Percentiles rank a stretch among this genome's conserved stretches.
These are phyloP conservation scores for Montipora foliosa DNA, from an alignment of 64 coral and sea anemone genomes.

Conservation along the genomic window DNA sequence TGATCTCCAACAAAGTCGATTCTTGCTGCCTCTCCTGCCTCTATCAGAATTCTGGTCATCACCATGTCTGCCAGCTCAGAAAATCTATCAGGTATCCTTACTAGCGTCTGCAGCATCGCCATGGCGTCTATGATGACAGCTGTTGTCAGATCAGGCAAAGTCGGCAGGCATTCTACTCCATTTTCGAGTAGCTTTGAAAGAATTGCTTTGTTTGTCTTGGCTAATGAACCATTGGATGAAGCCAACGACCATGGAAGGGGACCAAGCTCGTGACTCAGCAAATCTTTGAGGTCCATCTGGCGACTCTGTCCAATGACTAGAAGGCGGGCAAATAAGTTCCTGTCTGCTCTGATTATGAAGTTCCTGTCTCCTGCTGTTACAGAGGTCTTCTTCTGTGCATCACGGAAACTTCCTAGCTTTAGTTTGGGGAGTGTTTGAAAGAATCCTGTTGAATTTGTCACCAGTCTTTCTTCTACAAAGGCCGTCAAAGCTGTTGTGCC, in stretches of 20 bases:
- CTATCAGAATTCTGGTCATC: constrained; percentile 48
- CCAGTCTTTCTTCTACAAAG: constrained; percentile 26
- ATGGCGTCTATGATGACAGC: constrained; percentile 79
- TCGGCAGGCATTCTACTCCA: constrained; percentile 61
- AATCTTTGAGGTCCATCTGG: constrained; percentile 56
- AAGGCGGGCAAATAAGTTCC: constrained; percentile 15
- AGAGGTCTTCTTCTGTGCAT: background rate
- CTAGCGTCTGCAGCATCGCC: constrained; percentile 45
- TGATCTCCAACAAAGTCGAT: constrained; percentile 80
- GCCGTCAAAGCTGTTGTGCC: constrained; percentile 12
- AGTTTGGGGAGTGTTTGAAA: constrained; percentile 52
- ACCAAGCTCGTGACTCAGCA: constrained; percentile 47
- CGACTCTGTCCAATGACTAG: background rate
- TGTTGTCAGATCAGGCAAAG: constrained; percentile 37
- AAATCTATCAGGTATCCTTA: constrained; percentile 65
- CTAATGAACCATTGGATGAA: constrained; percentile 48
- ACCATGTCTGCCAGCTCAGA: constrained; percentile 63
- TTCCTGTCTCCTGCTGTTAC: background rate
- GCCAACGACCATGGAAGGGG: constrained; percentile 69
- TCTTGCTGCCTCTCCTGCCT: constrained; percentile 61
- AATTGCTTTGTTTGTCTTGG: constrained; percentile 57
- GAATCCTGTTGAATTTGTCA: constrained; percentile 10
- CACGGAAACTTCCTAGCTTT: background rate
- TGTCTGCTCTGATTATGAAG: too few species aligned
- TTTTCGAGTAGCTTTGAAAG: constrained; percentile 58